Percentiles rank a stretch among this genome's conserved stretches.
Conservation (phyloP, 2,888 invertebrate genomes). For the Apeira syringaria region DNA sequence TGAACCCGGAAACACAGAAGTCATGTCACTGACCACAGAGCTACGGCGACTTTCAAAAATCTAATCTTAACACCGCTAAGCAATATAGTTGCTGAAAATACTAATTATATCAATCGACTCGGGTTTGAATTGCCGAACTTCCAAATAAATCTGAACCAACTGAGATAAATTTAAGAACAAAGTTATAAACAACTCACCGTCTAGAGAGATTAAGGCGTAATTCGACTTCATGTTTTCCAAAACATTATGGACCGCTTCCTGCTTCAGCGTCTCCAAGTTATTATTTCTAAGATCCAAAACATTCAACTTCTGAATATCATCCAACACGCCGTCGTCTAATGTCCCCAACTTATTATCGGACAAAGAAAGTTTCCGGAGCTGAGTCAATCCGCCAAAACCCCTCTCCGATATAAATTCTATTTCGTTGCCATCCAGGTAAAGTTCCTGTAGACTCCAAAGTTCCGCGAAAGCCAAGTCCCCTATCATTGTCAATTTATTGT, state of each 20-base stretch:
- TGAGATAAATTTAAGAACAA: slow-evolving; percentile 44
- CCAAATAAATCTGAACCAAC: slow-evolving; percentile 35
- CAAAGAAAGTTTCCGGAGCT: slow-evolving; percentile 88
- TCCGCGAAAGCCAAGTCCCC: slow-evolving; percentile 92
- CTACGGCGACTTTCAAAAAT: too few relatives aligned
- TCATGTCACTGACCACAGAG: too few relatives aligned
- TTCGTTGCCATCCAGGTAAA: slow-evolving; percentile 88
- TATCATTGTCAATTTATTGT: slow-evolving; percentile 90
- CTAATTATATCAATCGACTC: too few relatives aligned
- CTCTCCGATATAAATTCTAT: slow-evolving; percentile 90
- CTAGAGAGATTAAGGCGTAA: slow-evolving; percentile 89
- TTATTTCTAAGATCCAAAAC: slow-evolving; percentile 91
- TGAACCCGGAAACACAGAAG: too few relatives aligned
- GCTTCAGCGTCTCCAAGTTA: slow-evolving; percentile 88
- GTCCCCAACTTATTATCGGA: slow-evolving; percentile 89
- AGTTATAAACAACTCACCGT: slow-evolving; percentile 85
- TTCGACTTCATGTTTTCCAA: slow-evolving; percentile 88
- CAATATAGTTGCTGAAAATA: too few relatives aligned
- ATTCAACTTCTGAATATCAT: slow-evolving; percentile 87
- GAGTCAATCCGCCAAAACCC: slow-evolving; percentile 90
- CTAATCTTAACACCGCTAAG: too few relatives aligned
- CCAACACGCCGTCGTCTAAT: slow-evolving; percentile 88
- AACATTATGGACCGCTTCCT: slow-evolving; percentile 88
- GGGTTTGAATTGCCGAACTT: too few relatives aligned
- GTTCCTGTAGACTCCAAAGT: slow-evolving; percentile 88